Evolutionary conservation across 2,113 vertebrate species (phyloP).

Genomic region (Periophthalmodon schlosseri): DNA sequence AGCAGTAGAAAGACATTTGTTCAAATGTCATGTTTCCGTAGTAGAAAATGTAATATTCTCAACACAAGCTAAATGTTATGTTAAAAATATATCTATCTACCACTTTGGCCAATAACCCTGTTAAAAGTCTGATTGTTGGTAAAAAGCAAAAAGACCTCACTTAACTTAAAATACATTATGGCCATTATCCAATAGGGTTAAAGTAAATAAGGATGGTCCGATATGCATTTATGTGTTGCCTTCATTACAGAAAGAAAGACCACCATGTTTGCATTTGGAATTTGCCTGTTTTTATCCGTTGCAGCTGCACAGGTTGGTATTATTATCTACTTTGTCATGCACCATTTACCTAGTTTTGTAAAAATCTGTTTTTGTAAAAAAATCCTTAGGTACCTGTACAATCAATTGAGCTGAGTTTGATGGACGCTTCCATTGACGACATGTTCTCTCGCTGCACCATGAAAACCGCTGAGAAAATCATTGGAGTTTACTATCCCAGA

Average conservation of each 20-base stretch:
- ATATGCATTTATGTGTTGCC: neutral
- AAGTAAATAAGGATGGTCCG: neutral
- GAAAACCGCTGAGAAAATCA: neutral
- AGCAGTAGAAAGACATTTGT: too few species aligned
- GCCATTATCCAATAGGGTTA: too few species aligned
- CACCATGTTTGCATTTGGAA: neutral
- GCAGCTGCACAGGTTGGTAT: neutral
- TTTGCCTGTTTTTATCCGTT: neutral
- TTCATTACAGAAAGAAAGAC: neutral
- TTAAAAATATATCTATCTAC: too few species aligned
- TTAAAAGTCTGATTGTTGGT: too few species aligned
- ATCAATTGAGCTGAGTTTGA: neutral
- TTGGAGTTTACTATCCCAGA: neutral
- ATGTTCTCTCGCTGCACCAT: slow-evolving; percentile 17
- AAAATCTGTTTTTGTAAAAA: neutral
- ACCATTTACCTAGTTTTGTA: neutral
- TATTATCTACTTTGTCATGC: neutral
- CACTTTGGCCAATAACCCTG: too few species aligned
- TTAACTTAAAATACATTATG: too few species aligned
- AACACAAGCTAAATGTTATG: too few species aligned
- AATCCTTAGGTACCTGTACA: neutral
- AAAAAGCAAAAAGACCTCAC: too few species aligned
- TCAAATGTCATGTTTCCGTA: too few species aligned
- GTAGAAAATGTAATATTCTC: too few species aligned
- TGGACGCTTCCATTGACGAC: slow-evolving; percentile 22